phyloP scores from a whole-genome alignment of 2,888 invertebrate species.

The Caenorhabditis parvicauda region DNA sequence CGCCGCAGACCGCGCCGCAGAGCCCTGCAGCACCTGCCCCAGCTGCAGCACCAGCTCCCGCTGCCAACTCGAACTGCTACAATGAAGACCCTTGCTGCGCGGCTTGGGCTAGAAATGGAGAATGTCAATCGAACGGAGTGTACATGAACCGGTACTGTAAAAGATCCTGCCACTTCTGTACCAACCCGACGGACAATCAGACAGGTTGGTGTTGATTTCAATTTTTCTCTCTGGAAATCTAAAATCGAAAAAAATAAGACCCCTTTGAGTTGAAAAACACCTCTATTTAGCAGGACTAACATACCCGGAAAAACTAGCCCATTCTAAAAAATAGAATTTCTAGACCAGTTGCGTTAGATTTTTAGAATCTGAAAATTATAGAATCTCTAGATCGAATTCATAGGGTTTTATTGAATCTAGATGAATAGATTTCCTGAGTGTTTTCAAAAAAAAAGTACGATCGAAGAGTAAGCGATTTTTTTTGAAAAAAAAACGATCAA shows the following conservation, averaged over 20 bases:
- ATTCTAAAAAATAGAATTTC: too few relatives aligned
- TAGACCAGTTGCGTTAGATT: not conserved
- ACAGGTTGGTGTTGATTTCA: slow-evolving; percentile 29
- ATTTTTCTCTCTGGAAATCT: too few relatives aligned
- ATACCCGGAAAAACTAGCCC: too few relatives aligned
- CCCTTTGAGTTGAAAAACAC: too few relatives aligned
- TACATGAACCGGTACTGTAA: slow-evolving; percentile 59
- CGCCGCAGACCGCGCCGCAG: slow-evolving; percentile 5
- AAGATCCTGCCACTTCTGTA: slow-evolving; percentile 52
- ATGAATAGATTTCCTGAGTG: too few relatives aligned
- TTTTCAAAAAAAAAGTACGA: too few relatives aligned
- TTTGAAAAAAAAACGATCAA: not conserved
- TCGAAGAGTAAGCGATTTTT: too few relatives aligned
- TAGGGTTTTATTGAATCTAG: too few relatives aligned
- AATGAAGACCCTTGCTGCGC: slow-evolving; percentile 61
- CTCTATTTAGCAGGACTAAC: too few relatives aligned
- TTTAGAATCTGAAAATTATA: not conserved
- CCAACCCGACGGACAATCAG: slow-evolving; percentile 27
- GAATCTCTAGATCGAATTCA: not conserved
- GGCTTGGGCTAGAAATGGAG: slow-evolving; percentile 49
- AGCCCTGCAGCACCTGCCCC: slow-evolving; percentile 9
- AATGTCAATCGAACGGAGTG: slow-evolving; percentile 48
- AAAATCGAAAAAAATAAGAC: too few relatives aligned
- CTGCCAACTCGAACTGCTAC: slow-evolving; percentile 45
- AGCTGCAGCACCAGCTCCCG: slow-evolving; percentile 9